Percentiles rank a stretch among this genome's conserved stretches.
These are phyloP conservation scores for Maniola hyperantus DNA, from an alignment of 2,888 invertebrate genomes.

Conservation along the genomic window DNA sequence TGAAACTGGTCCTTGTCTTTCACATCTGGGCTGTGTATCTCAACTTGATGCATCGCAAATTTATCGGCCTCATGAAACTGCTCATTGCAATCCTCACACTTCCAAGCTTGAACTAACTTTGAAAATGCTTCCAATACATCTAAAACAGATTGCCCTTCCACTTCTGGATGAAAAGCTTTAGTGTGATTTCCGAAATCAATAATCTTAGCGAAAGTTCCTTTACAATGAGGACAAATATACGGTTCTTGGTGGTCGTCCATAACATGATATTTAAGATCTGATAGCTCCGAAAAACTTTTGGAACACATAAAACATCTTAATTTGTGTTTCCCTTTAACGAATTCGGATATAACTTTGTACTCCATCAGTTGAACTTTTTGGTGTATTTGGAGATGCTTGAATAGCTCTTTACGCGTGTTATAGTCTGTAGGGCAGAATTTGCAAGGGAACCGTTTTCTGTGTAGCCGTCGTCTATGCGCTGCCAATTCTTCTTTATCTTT, in stretches of 20 bases:
- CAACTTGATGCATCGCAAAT: constrained; percentile 68
- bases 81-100: constrained; percentile 72
- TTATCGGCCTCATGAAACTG: constrained; percentile 75
- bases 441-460: constrained; percentile 69
- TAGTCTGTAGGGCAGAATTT: constrained; percentile 79
- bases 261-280: constrained; percentile 68
- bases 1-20: constrained; percentile 66
- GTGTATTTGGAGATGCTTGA: constrained; percentile 71
- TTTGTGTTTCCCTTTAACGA: constrained; percentile 68
- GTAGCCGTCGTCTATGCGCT: constrained; percentile 63
- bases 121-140: constrained; percentile 73
- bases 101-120: constrained; percentile 72
- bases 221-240: constrained; percentile 65
- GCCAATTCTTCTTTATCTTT: constrained; percentile 63
- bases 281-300: constrained; percentile 60
- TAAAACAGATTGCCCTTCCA: constrained; percentile 67
- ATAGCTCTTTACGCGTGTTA: constrained; percentile 67
- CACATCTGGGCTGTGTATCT: constrained; percentile 65
- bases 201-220: constrained; percentile 63
- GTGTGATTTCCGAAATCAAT: constrained; percentile 71
- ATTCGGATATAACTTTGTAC: constrained; percentile 73
- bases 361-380: constrained; percentile 76
- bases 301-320: constrained; percentile 70
- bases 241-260: constrained; percentile 73
- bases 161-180: constrained; percentile 66